Conservation (phyloP, 1,140 invertebrate species). For the Diorhabda sublineata region DNA sequence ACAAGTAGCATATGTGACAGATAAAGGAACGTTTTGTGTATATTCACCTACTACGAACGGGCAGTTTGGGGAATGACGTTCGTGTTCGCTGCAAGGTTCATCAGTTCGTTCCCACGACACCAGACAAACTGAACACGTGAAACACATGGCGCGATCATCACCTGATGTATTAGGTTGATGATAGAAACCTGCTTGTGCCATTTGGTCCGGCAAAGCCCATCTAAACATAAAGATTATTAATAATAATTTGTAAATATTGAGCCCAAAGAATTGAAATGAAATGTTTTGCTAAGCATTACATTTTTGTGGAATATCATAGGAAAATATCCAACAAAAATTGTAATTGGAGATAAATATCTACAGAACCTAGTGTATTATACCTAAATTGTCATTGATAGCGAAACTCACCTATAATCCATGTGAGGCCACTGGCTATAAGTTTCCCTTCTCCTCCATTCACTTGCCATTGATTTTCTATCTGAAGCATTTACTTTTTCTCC, state of each 20-base stretch:
- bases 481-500: conserved; percentile 54
- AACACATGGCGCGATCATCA: conserved; percentile 92
- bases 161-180: conserved; percentile 84
- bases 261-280: too few species aligned
- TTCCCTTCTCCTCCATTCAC: conserved; percentile 80
- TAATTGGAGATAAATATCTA: background rate
- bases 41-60: conserved; percentile 92
- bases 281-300: too few species aligned
- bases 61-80: conserved; percentile 87
- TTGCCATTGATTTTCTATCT: conserved; percentile 79
- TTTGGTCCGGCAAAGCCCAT: conserved; percentile 90
- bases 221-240: conserved; percentile 47
- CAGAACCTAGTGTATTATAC: conserved; percentile 1
- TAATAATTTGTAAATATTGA: too few species aligned
- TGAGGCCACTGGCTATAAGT: conserved; percentile 93
- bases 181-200: conserved; percentile 95
- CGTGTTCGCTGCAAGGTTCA: conserved; percentile 94
- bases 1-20: conserved; percentile 81
- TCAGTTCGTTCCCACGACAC: conserved; percentile 95
- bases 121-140: conserved; percentile 87
- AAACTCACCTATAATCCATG: conserved; percentile 87
- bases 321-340: too few species aligned
- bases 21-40: conserved; percentile 92
- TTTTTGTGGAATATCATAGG: too few species aligned
- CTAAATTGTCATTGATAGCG: background rate